Evolutionary conservation across 2,113 vertebrate genomes (phyloP), one percentile per base, ranked within the genome.

Genomic region (Cervus canadensis): DNA sequence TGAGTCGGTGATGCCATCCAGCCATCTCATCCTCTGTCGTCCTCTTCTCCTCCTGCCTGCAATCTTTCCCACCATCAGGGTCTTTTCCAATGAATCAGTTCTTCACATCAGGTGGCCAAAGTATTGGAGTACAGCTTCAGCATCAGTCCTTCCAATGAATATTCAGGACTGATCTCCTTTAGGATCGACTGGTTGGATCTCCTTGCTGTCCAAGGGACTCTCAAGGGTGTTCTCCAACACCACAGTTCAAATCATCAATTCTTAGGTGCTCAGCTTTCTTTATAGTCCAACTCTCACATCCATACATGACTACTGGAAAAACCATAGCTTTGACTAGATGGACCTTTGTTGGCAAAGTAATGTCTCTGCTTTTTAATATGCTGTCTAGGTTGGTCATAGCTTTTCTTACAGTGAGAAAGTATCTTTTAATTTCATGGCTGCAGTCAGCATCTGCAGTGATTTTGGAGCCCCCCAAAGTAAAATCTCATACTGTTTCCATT

Each of bases 181-280:
- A 40, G 67, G n/a, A 40, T 71, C 2, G 5, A 71, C 19, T 71
- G n/a, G 5, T 23, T 71, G n/a, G 19, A 71, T 71, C n/a, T 71
- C n/a, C 10, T 12, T 40, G 19, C 19, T 1, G n/a, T 71, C 67
- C 67, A 71, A 71, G 10, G n/a, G n/a, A 71, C n/a, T 21, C 64
- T 71, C 67, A 71, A 71, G 67, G 12, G 19, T 40, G 0, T 71
- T 71, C 67, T 71, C n/a, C 19, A 71, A 40, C 10, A 71, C 19
- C n/a, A 12, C 67, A 71, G n/a, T 71, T 71, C 19, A 71, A 71
- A 40, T 2, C 67, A 71, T 71, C n/a, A 6, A 23, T 71, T 71
- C n/a, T 71, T 36, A 0, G 0, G 4, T 12, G 5, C 19, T 71
- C 67, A 71, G n/a, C 67, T 71, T 40, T 12, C 2, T 71, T 40